These are phyloP conservation scores for Tursiops truncatus DNA, from an alignment of 2,113 vertebrate species.

Conservation along the genomic window DNA sequence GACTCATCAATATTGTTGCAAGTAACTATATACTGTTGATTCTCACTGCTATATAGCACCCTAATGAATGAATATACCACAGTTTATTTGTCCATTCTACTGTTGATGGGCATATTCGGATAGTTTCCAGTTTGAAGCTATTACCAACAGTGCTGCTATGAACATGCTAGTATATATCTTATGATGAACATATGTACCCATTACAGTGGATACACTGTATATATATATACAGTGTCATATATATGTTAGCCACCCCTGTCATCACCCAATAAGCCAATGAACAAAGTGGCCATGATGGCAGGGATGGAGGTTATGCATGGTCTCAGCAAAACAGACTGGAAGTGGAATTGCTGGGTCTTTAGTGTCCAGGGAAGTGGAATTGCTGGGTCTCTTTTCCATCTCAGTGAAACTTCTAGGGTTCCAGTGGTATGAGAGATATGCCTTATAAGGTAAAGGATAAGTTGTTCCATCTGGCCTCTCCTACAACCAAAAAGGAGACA, in stretches of 20 bases:
- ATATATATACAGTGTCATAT: too few relatives aligned
- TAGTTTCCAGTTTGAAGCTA: background rate
- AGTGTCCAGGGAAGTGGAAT: background rate
- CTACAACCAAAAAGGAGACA: background rate
- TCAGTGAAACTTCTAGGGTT: background rate
- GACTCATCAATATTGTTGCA: background rate
- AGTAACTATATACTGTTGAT: background rate
- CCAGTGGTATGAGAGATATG: background rate
- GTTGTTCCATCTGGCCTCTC: background rate
- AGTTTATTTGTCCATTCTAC: constrained; percentile 20
- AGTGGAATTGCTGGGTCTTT: background rate
- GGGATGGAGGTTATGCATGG: too few relatives aligned
- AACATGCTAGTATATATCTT: constrained; percentile 18
- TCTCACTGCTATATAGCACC: background rate
- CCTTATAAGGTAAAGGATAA: background rate
- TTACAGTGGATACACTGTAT: background rate
- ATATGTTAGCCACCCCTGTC: too few relatives aligned
- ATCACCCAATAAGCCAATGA: too few relatives aligned
- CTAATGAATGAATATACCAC: background rate
- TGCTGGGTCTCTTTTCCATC: background rate
- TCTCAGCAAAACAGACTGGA: background rate
- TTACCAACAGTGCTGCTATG: background rate
- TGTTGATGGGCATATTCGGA: background rate
- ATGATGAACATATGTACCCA: constrained; percentile 15
- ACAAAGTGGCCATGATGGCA: too few relatives aligned